Percentiles rank a stretch among this genome's conserved stretches.
Evolutionary conservation across 1,140 invertebrate species (phyloP).

Genomic region (Temnothorax curvispinosus): DNA sequence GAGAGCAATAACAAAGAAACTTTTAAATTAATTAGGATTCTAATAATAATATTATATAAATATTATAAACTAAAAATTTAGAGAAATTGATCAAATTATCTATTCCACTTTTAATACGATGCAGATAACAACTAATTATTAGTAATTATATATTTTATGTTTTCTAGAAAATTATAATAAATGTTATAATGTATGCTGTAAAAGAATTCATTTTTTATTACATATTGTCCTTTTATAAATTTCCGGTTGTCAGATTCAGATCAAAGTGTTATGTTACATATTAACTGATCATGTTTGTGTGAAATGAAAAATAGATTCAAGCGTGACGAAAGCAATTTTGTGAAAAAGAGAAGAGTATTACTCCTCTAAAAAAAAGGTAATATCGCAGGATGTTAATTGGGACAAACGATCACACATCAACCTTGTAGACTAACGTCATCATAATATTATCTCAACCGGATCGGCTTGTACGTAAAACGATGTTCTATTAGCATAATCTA

Average conservation of each 20-base stretch:
- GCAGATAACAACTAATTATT: not conserved
- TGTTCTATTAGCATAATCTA: slow-evolving; percentile 37
- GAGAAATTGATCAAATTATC: not conserved
- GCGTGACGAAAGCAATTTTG: not conserved
- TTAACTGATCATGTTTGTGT: slow-evolving; percentile 3
- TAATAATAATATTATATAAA: not conserved
- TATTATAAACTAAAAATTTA: not conserved
- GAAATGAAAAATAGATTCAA: slow-evolving; percentile 5
- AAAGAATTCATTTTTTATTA: not conserved
- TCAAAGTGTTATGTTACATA: not conserved
- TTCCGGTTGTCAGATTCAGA: slow-evolving; percentile 2
- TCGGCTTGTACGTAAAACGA: not conserved
- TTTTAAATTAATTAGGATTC: not conserved
- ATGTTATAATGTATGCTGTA: not conserved
- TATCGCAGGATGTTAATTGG: slow-evolving; percentile 29
- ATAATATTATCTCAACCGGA: slow-evolving; percentile 11
- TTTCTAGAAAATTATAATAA: not conserved
- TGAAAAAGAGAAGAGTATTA: not conserved
- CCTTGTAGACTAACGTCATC: slow-evolving; percentile 17
- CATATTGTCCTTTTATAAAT: not conserved
- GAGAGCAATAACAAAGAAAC: not conserved
- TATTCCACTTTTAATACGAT: not conserved
- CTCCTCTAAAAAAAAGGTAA: not conserved
- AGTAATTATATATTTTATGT: not conserved
- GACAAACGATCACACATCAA: not conserved